phyloP scores from a whole-genome alignment of 2,797 vertebrate genomes.

The Poecilia velifera region DNA sequence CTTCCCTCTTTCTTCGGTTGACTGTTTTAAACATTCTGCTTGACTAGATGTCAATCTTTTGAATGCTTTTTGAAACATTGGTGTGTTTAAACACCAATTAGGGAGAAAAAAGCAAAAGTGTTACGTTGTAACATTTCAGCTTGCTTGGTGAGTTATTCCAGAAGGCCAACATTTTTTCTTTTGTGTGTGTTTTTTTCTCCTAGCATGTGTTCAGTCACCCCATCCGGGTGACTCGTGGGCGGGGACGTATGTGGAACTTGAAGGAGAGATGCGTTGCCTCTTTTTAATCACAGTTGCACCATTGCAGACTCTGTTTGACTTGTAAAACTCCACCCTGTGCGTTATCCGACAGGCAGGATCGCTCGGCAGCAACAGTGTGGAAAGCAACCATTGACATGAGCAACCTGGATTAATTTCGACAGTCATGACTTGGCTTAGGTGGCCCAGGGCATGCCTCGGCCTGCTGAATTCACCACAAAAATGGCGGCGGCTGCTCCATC shows the following conservation, averaged over 20 bases:
- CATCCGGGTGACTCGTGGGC: background rate
- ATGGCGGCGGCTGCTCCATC: conserved; percentile 28
- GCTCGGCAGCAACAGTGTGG: conserved; percentile 1
- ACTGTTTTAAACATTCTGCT: conserved; percentile 1
- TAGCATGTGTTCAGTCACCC: background rate
- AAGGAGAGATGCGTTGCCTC: background rate
- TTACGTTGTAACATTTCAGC: background rate
- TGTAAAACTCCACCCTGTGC: conserved; percentile 28
- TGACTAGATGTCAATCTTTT: background rate
- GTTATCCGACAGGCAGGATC: conserved; percentile 39
- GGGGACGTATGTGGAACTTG: background rate
- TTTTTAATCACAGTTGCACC: background rate
- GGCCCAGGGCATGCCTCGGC: background rate
- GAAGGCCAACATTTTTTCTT: background rate
- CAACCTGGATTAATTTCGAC: conserved; percentile 21
- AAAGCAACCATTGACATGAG: conserved; percentile 24
- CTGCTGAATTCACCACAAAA: background rate
- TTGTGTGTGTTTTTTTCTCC: background rate
- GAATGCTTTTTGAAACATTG: background rate
- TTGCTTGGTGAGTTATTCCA: background rate
- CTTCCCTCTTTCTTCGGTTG: conserved; percentile 7
- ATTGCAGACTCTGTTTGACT: background rate
- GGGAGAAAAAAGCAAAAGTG: background rate
- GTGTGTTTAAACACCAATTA: background rate
- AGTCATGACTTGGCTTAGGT: conserved; percentile 33